phyloP scores from a whole-genome alignment of 2,888 invertebrate species.

The Nineta flava region DNA sequence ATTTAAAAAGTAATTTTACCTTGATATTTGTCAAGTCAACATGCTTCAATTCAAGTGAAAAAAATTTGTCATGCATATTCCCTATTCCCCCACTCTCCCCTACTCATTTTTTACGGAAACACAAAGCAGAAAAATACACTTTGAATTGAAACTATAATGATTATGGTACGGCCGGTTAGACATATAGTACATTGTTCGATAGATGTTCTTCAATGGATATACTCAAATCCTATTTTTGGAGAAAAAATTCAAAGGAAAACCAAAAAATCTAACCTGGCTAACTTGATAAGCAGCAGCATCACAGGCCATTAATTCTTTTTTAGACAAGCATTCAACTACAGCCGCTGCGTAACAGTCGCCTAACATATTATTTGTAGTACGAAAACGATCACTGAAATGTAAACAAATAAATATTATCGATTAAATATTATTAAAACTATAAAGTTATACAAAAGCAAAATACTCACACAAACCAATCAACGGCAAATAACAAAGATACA shows the following conservation, averaged over 20 bases:
- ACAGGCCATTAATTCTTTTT: constrained; percentile 62
- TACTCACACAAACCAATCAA: constrained; percentile 84
- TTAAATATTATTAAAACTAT: background rate
- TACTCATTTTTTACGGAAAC: too few relatives aligned
- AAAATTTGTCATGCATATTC: too few relatives aligned
- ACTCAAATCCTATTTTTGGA: too few relatives aligned
- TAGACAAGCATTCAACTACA: constrained; percentile 67
- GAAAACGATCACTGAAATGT: constrained; percentile 55
- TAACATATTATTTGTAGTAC: constrained; percentile 77
- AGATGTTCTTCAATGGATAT: background rate
- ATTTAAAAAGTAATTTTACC: too few relatives aligned
- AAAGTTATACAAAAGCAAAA: background rate
- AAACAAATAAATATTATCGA: background rate
- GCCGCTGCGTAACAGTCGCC: constrained; percentile 81
- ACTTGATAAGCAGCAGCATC: constrained; percentile 49
- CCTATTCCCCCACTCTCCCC: too few relatives aligned
- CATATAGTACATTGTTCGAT: background rate
- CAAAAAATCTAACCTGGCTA: constrained; percentile 1
- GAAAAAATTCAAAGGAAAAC: too few relatives aligned
- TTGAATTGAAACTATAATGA: background rate
- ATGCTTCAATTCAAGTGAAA: too few relatives aligned
- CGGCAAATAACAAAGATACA: constrained; percentile 66
- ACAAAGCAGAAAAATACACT: too few relatives aligned
- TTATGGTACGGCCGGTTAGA: background rate
- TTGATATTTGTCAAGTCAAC: too few relatives aligned